A percentile compares a stretch with the other conserved stretches of the same genome.
phyloP scores from a whole-genome alignment of 2,888 invertebrate genomes.

The Lochmaea capreae region DNA sequence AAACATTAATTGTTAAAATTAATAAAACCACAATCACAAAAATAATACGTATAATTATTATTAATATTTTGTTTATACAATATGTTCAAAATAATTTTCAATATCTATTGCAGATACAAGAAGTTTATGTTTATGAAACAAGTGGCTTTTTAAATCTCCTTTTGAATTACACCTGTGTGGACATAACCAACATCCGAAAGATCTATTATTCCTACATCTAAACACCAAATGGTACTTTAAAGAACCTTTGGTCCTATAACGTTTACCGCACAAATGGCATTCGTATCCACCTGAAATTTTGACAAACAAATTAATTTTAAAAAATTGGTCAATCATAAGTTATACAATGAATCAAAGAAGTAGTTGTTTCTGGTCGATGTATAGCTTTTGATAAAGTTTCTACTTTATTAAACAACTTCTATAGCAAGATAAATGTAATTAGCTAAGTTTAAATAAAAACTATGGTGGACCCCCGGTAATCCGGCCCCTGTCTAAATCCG shows the following conservation, averaged over 20 bases:
- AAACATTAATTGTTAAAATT: background rate
- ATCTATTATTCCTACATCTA: constrained; percentile 41
- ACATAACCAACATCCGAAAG: constrained; percentile 47
- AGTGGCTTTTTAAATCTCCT: constrained; percentile 51
- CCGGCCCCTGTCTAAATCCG: no score
- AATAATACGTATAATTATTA: background rate
- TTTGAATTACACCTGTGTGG: constrained; percentile 49
- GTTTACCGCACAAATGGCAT: constrained; percentile 33
- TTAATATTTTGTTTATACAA: background rate
- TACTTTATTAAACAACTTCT: no score
- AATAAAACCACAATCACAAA: background rate
- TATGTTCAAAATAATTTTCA: constrained; percentile 10
- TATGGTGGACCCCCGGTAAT: no score
- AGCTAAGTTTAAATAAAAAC: no score
- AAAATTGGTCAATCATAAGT: no score
- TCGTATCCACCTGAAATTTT: constrained; percentile 17
- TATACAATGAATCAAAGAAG: no score
- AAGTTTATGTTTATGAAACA: constrained; percentile 47
- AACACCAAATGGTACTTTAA: constrained; percentile 33
- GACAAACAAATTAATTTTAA: no score
- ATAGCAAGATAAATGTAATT: no score
- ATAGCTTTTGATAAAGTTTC: no score
- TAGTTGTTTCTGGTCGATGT: no score
- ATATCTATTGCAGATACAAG: constrained; percentile 15
- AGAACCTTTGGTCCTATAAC: constrained; percentile 27